These are phyloP conservation scores for Chrysomela aeneicollis DNA, from an alignment of 2,888 invertebrate genomes.

Conservation along the genomic window DNA sequence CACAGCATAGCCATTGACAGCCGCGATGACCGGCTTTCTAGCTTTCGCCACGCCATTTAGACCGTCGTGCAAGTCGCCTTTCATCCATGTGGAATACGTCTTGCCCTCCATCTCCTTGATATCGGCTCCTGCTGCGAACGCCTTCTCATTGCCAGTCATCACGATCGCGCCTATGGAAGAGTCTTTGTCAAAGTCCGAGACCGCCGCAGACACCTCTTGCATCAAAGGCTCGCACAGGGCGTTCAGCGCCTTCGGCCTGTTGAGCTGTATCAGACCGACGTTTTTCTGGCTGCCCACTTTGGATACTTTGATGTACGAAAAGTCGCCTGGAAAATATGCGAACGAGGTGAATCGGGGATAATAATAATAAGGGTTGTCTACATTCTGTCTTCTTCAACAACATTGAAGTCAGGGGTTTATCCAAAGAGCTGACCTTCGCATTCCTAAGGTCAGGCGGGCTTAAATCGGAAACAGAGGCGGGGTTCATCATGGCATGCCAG, in stretches of 20 bases:
- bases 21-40: slow-evolving; percentile 94
- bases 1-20: slow-evolving; percentile 98
- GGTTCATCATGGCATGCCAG: too few relatives aligned
- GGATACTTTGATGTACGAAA: slow-evolving; percentile 83
- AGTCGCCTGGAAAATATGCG: slow-evolving; percentile 58
- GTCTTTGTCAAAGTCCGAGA: slow-evolving; percentile 76
- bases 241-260: slow-evolving; percentile 95
- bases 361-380: too few relatives aligned
- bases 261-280: slow-evolving; percentile 89
- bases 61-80: slow-evolving; percentile 77
- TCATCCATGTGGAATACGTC: slow-evolving; percentile 76
- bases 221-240: slow-evolving; percentile 92
- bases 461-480: too few relatives aligned
- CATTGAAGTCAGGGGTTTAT: too few relatives aligned
- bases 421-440: too few relatives aligned
- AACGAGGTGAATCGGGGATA: too few relatives aligned
- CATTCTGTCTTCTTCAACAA: too few relatives aligned
- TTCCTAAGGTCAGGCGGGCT: too few relatives aligned
- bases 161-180: slow-evolving; percentile 82
- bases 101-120: slow-evolving; percentile 93
- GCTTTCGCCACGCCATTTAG: slow-evolving; percentile 85
- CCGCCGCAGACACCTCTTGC: slow-evolving; percentile 78
- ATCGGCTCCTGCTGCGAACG: slow-evolving; percentile 89
- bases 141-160: slow-evolving; percentile 86
- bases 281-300: slow-evolving; percentile 79